These are phyloP conservation scores for Alauda arvensis DNA, from an alignment of 2,797 vertebrate species.

Conservation along the genomic window DNA sequence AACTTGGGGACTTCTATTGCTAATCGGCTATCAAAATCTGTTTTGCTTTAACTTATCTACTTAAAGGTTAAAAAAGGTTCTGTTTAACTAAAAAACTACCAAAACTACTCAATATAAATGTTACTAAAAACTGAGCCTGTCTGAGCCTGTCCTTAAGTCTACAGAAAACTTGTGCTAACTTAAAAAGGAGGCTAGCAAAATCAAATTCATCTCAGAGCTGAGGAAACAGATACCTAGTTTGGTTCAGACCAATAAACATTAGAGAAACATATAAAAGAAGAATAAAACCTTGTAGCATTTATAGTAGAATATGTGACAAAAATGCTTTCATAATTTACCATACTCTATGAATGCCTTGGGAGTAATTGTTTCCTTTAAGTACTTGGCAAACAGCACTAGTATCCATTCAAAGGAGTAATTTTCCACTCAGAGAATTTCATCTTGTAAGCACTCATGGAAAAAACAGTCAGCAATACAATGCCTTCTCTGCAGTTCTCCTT, in stretches of 20 bases:
- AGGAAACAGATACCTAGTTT: not conserved
- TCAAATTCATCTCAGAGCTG: not conserved
- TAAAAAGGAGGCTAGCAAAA: not conserved
- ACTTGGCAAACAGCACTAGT: conserved; percentile 1
- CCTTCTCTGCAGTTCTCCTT: not conserved
- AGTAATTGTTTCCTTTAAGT: conserved; percentile 26
- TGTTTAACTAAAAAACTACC: not conserved
- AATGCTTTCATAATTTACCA: not conserved
- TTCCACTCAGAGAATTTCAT: not conserved
- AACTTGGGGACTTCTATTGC: not conserved
- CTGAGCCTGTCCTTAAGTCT: not conserved
- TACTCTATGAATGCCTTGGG: not conserved
- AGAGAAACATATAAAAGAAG: not conserved
- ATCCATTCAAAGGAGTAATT: conserved; percentile 31
- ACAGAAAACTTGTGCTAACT: not conserved
- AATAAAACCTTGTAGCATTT: not conserved
- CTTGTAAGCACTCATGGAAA: not conserved
- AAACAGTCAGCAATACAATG: not conserved
- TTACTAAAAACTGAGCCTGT: not conserved
- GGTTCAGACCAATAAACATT: not conserved
- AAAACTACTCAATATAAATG: not conserved
- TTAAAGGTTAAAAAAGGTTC: not conserved
- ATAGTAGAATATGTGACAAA: not conserved
- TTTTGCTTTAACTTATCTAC: not conserved
- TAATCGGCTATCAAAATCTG: not conserved